Evolutionary conservation across 2,113 vertebrate genomes (phyloP).

Genomic region (Pagrus major): DNA sequence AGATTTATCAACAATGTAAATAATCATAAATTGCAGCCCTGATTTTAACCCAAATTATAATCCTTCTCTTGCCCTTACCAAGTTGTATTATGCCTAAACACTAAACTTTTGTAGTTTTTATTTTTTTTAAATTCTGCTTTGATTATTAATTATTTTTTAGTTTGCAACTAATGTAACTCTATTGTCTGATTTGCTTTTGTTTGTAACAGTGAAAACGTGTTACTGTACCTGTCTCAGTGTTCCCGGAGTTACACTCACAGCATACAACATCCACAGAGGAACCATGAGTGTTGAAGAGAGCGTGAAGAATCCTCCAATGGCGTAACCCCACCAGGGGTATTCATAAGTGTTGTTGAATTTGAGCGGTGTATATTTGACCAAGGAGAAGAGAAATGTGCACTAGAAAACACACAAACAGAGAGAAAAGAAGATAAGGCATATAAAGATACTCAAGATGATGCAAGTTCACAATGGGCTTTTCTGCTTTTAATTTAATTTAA

Average conservation of each 20-base stretch:
- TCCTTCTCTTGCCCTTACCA: too few relatives aligned
- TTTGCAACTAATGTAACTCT: background rate
- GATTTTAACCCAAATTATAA: too few relatives aligned
- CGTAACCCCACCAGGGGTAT: conserved; percentile 87
- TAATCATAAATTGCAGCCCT: too few relatives aligned
- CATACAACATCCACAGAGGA: conserved; percentile 82
- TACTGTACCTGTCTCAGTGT: conserved; percentile 78
- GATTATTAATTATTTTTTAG: too few relatives aligned
- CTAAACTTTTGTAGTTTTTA: too few relatives aligned
- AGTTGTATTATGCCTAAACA: too few relatives aligned
- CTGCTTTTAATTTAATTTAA: background rate
- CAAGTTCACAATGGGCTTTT: background rate
- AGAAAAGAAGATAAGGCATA: background rate
- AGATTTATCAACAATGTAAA: too few relatives aligned
- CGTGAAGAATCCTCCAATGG: conserved; percentile 82
- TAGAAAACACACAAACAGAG: conserved; percentile 30
- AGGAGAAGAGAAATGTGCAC: conserved; percentile 81
- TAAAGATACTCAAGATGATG: background rate
- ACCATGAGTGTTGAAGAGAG: conserved; percentile 84
- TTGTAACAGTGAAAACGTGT: background rate
- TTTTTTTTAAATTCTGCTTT: too few relatives aligned
- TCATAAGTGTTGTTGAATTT: conserved; percentile 85
- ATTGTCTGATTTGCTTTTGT: background rate
- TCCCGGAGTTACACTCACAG: conserved; percentile 77
- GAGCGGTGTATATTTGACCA: conserved; percentile 80